Evolutionary conservation across 2,113 vertebrate genomes (phyloP).

Genomic region (Rhinogobius similis): DNA sequence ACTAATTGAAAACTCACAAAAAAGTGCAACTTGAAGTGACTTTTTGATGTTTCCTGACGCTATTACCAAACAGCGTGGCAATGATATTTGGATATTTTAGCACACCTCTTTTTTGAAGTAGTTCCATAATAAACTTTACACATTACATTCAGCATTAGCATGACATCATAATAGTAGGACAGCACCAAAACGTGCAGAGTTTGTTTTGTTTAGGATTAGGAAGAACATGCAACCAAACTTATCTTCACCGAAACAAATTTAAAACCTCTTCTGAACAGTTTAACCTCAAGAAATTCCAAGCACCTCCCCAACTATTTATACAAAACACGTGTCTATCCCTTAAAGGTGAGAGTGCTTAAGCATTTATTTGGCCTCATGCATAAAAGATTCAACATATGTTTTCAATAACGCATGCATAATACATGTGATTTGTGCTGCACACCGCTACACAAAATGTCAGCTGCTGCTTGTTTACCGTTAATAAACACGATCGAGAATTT

Average conservation of each 20-base stretch:
- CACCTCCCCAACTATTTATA: not conserved
- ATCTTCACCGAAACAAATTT: no score
- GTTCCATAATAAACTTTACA: not conserved
- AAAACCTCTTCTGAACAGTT: no score
- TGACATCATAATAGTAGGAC: not conserved
- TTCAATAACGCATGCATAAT: slow-evolving; percentile 16
- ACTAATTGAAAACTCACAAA: no score
- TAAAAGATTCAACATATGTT: slow-evolving; percentile 12
- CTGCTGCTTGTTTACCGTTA: not conserved
- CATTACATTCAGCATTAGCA: not conserved
- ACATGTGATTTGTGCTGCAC: slow-evolving; percentile 1
- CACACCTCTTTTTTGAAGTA: no score
- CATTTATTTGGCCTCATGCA: slow-evolving; percentile 13
- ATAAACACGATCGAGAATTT: slow-evolving; percentile 1
- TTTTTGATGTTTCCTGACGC: no score
- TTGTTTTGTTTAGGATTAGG: not conserved
- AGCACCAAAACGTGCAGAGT: no score
- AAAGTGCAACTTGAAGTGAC: no score
- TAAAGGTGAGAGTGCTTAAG: slow-evolving; percentile 9
- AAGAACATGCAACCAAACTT: no score
- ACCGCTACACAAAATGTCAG: not conserved
- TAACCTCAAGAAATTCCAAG: not conserved
- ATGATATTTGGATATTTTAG: no score
- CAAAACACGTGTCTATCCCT: not conserved
- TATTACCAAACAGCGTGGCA: no score